Evolutionary conservation across 2,888 invertebrate species (phyloP), one percentile per base, ranked within the genome.

Genomic region (Tetragnatha montana): DNA sequence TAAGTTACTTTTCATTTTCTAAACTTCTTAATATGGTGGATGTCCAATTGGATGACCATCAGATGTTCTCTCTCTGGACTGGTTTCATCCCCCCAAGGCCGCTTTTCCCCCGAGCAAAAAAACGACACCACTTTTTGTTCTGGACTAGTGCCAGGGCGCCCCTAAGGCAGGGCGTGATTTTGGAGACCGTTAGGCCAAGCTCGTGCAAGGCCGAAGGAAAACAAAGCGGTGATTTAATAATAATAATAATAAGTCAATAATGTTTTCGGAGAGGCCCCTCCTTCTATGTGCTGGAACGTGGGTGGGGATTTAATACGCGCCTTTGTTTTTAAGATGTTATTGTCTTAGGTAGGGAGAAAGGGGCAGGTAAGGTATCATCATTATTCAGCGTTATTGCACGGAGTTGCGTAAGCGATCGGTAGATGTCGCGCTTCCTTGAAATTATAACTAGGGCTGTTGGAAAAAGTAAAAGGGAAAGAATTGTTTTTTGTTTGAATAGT

Each of bases 201-300:
- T 49, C 21, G 70, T 81, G 19, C 81, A 81, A 81, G 81, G 81
- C 10, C n/a, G 81, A 60, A 78, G 14, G 22, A n/a, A 51, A 78
- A 78, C 51, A 51, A 78, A 78, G 51, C 21, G 51, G 22, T 78
- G 78, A 35, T 60, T 60, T 78, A 78, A 78, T 78, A 35, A 35
- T 35, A 78, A 78, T 78, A 78, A 78, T 78, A 35, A 35, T 35
- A 78, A 78, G 78, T 78, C 78, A 78, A 60, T 78, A 78, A 1
- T 51, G 60, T 60, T 21, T 78, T 60, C 21, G 51, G 78, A 1
- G 21, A 12, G 19, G 21, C 10, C 19, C 51, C 51, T 22, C 60
- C 60, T 22, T 60, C 47, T 1, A 6, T 75, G 47, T n/a, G 7
- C 47, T 49, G 35, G 49, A 49, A n/a, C 49, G 50, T 10, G 60